Base-by-base conservation (phyloP, 2,888 invertebrate species). In the Thumatha senex region DNA sequence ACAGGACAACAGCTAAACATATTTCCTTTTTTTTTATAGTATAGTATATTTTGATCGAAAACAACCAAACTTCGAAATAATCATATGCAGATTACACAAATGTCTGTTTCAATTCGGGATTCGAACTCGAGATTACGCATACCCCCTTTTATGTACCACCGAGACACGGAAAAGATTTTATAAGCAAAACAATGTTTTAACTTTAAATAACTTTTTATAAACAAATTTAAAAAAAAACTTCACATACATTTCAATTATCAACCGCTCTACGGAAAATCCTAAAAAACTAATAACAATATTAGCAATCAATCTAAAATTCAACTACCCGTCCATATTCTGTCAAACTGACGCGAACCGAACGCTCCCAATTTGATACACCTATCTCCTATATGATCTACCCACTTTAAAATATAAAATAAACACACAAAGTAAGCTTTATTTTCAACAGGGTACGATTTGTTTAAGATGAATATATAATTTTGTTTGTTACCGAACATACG, bases 281-380 rank as follows among this genome's bases (percentile, higher is more conserved):
- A 45, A 60, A 69, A 72, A 71, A 64, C 53, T 52, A 51, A 58
- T 55, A 72, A 71, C 63, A 61, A 69, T 67, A 70, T 64, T 69
- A 72, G 68, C 72, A 71, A 80, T 81, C 82, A 78, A 80, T 82
- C 78, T 68, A 62, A 68, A 80, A 80, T 77, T 80, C 80, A 82
- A 80, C 77, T 80, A 79, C 69, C 79, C 74, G 76, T 82, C 80
- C 72, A 80, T 80, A 74, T 78, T 75, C 78, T 76, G 83, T 84
- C 85, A 80, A 80, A 80, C 71, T 72, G 76, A 76, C 76, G 73
- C 72, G 74, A 72, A 72, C 76, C 78, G 59, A n/a, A 73, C 75
- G 77, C 80, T 78, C 76, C 80, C 82, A 84, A 85, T 85, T 86
- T 81, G 86, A 83, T 78, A 80, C 82, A 82, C 83, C 80, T 85